These are phyloP conservation scores for Panurus biarmicus DNA, from an alignment of 2,113 vertebrate species.

Conservation along the genomic window DNA sequence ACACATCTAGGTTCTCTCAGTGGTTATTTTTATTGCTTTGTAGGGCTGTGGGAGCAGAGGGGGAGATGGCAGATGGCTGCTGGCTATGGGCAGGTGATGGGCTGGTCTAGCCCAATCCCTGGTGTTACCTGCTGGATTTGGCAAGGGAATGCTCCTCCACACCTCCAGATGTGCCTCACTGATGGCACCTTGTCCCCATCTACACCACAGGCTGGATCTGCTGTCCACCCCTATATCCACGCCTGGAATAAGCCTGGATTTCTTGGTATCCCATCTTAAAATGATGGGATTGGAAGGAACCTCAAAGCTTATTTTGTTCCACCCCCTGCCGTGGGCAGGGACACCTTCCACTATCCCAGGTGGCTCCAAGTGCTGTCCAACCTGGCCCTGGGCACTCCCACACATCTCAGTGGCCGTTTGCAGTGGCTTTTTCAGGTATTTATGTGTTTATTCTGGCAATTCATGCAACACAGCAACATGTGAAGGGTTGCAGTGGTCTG, in stretches of 20 bases:
- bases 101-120: neutral
- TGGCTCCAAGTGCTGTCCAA: fast-evolving
- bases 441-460: neutral
- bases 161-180: neutral
- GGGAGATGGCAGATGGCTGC: neutral
- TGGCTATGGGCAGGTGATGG: neutral
- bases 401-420: neutral
- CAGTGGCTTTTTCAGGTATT: neutral
- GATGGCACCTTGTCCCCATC: neutral
- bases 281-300: neutral
- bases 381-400: neutral
- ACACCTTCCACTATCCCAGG: neutral
- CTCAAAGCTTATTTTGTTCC: neutral
- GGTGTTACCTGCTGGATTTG: neutral
- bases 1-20: fast-evolving
- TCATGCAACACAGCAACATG: fast-evolving
- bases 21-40: neutral
- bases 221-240: neutral
- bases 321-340: neutral
- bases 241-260: neutral
- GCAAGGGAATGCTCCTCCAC: neutral
- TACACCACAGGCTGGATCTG: fast-evolving
- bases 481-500: neutral
- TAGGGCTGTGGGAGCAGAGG: neutral
- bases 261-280: neutral